Evolutionary conservation across 2,797 vertebrate genomes (phyloP).

Genomic region (Clarias laeviceps): DNA sequence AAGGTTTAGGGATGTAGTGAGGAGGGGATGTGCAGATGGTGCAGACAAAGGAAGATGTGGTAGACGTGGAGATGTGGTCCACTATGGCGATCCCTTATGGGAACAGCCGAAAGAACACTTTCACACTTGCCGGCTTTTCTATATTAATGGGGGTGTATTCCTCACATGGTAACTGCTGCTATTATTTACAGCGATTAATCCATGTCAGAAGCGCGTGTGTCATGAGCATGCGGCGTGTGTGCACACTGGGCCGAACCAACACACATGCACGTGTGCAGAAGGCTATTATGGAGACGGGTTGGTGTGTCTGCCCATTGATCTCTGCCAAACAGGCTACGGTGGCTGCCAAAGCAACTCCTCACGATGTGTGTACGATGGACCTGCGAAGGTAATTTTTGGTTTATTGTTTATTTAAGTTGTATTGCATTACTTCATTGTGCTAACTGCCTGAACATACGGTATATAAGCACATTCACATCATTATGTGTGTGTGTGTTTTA

Average conservation of each 20-base stretch:
- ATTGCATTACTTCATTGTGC: not conserved
- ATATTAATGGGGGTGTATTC: not conserved
- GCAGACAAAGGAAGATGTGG: no score
- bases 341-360: conserved; percentile 76
- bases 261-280: conserved; percentile 79
- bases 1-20: no score
- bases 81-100: no score
- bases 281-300: conserved; percentile 85
- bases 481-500: not conserved
- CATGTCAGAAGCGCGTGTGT: conserved; percentile 78
- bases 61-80: no score
- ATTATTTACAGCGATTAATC: conserved; percentile 82
- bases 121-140: no score
- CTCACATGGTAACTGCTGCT: not conserved
- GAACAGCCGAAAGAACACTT: no score
- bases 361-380: conserved; percentile 81
- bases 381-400: conserved; percentile 81
- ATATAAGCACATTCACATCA: conserved; percentile 60
- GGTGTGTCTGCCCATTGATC: conserved; percentile 83
- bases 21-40: no score
- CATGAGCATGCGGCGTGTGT: conserved; percentile 76
- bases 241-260: conserved; percentile 80
- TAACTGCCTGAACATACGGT: not conserved
- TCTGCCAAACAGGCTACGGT: conserved; percentile 79
- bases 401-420: not conserved